Base-by-base conservation (phyloP, 2,797 vertebrate species). In the Sebastes kiyomatsui region DNA sequence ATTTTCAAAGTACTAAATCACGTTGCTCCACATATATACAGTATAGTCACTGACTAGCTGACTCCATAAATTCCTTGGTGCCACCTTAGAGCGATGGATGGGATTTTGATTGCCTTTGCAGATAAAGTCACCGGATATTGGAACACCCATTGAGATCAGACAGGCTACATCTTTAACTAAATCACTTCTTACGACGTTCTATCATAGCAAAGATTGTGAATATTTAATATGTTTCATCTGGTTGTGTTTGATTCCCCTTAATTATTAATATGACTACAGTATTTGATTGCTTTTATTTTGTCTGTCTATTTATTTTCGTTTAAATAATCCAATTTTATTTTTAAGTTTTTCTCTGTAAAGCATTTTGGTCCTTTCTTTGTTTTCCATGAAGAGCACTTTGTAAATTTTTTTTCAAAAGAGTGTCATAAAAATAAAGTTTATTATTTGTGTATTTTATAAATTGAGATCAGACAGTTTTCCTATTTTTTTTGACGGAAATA, bases 151-250 rank as follows among this genome's bases (percentile, higher is more conserved):
- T 23, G n/a, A 33, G 13, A 49, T 55, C 30, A 35, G 28, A 77
- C 13, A 18, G 12, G 9, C 46, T 54, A 54, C 30, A 38, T 35
- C n/a, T 52, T 75, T 42, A 32, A 68, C 27, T 7, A n/a, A 14
- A 25, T 68, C 7, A 22, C 4, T 42, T 55, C 22, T 55, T 23
- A 10, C 2, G 49, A 54, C 20, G 14, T 33, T 13, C 27, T 69
- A 3, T 69, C 23, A 56, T 42, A 42, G 42, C 3, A 23, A 55
- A 76, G n/a, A 32, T 25, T 27, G 60, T 65, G 9, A 33, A 83
- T 80, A 77, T 52, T 71, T 56, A 6, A 80, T 60, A 46, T 46
- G 6, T 73, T 75, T 64, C 4, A 23, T 58, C 66, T 32, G 32
- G 11, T 49, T 67, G 65, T 33, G 30, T 54, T 82, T 78, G 56